phyloP scores from a whole-genome alignment of 2,113 vertebrate genomes.

The Labeo catla region DNA sequence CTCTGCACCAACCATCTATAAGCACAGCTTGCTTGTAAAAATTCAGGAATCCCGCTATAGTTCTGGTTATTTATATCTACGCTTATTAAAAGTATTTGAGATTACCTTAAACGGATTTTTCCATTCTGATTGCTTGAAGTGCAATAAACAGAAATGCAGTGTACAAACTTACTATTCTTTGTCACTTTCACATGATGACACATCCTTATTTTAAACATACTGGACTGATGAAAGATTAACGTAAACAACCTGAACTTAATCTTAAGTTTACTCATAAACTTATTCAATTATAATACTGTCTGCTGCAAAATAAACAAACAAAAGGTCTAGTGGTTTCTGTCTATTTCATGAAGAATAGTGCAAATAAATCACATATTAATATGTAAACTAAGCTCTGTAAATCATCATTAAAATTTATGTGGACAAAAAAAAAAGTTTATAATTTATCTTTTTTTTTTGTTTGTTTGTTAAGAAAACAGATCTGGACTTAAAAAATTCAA shows the following conservation, averaged over 20 bases:
- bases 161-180: neutral
- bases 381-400: constrained; percentile 5
- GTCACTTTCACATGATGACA: neutral
- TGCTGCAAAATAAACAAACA: constrained; percentile 9
- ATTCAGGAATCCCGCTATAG: neutral
- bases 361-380: constrained; percentile 37
- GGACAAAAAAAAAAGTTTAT: too few relatives aligned
- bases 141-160: neutral
- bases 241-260: neutral
- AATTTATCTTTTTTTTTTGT: too few relatives aligned
- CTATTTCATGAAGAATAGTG: constrained; percentile 44
- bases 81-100: neutral
- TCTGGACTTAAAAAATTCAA: neutral
- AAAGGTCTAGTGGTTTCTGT: neutral
- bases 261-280: neutral
- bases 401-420: neutral
- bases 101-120: neutral
- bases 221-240: neutral
- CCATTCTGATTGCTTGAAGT: neutral
- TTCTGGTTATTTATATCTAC: neutral
- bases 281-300: constrained; percentile 17
- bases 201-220: neutral
- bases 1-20: neutral
- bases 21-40: constrained; percentile 3
- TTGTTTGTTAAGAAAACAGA: neutral